Base-by-base conservation (phyloP, 2,888 invertebrate species). In the Napeogenes inachia region DNA sequence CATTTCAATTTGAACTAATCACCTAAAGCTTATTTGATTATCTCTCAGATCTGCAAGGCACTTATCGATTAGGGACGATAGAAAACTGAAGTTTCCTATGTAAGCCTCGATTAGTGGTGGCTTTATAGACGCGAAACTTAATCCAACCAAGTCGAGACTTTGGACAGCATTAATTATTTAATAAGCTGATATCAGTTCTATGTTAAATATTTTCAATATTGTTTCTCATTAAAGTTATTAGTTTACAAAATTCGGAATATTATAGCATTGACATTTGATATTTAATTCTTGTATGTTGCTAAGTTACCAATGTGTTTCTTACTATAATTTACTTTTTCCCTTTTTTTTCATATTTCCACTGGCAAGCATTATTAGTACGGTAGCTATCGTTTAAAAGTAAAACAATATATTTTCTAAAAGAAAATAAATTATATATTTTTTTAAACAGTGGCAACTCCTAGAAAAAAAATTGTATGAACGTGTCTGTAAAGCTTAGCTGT, bases 101-200 rank as follows among this genome's bases (percentile, higher is more conserved):
- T 57, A 59, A 67, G 58, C 58, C 64, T 61, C 56, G 64, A 64
- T 63, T 67, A 68, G 62, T 60, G 64, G 65, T 60, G 62, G 65
- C 67, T 70, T 68, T 68, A 63, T 63, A 60, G 62, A 63, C 62
- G 60, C 62, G 60, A 54, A 68, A 69, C 68, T 67, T 67, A 65
- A 70, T 68, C 68, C 62, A 61, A 61, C 61, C 63, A 61, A 65
- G 65, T 59, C 63, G 59, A 53, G 66, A 66, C 66, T 69, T 65
- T 68, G 57, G 57, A 59, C 63, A 59, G 63, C 64, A 68, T 69
- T 67, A 66, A 60, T 62, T 69, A 69, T 67, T 68, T 67, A 69
- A 60, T 60, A 63, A 68, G 61, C 69, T 64, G 76, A 75, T 76
- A 78, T 81, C 80, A 84, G 71, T 71, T 71, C 73, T 74, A 73